These are phyloP conservation scores for Polyommatus iphigenia DNA, from an alignment of 2,888 invertebrate species.

Conservation along the genomic window DNA sequence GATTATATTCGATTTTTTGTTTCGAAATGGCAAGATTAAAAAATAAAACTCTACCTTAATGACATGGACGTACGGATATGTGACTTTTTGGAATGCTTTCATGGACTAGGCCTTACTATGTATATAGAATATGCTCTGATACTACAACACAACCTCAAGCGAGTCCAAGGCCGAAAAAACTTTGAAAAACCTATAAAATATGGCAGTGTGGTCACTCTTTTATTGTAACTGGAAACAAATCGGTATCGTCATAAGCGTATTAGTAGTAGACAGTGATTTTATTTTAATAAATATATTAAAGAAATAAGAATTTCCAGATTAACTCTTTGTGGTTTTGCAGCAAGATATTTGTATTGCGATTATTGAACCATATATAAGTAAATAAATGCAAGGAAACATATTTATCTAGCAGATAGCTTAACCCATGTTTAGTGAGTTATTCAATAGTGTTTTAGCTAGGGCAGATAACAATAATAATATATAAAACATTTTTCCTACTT, in stretches of 20 bases:
- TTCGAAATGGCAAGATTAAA: conserved; percentile 23
- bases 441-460: too few species aligned
- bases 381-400: too few species aligned
- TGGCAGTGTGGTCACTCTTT: conserved; percentile 33
- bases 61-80: conserved; percentile 28
- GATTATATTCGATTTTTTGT: not conserved
- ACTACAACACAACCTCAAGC: conserved; percentile 14
- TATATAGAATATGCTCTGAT: conserved; percentile 18
- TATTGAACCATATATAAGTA: too few species aligned
- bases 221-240: not conserved
- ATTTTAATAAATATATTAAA: not conserved
- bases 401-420: too few species aligned
- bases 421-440: too few species aligned
- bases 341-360: too few species aligned
- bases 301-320: too few species aligned
- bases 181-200: conserved; percentile 32
- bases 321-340: too few species aligned
- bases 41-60: not conserved
- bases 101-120: not conserved
- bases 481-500: not conserved
- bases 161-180: conserved; percentile 31
- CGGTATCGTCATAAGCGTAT: conserved; percentile 2
- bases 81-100: conserved; percentile 30
- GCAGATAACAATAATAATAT: not conserved
- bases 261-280: not conserved